Base-by-base conservation (phyloP, 92 coral and sea anemone species). In the Zoanthus solanderi region DNA sequence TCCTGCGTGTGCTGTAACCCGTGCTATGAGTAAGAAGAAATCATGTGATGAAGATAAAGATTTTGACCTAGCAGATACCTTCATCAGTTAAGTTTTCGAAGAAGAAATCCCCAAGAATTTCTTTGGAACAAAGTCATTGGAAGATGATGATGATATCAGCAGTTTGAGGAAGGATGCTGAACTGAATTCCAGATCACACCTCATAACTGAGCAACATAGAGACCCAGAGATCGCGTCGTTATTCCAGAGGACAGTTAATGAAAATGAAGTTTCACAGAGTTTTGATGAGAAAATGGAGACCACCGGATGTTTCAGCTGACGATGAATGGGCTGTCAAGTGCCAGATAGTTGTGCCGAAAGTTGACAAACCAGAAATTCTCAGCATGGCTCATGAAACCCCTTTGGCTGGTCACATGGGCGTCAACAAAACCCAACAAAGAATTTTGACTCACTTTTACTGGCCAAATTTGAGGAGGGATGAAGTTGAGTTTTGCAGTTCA, bases 401-500 rank as follows among this genome's bases (percentile, higher is more conserved):
- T 23, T 48, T 91, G 32, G 83, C 94, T 72, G 92, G 94, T 14
- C 94, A 91, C 77, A 53, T 91, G 81, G 92, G 94, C 16, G 73
- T 79, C 17, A 91, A 73, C 79, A 91, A 91, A 63, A 89, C 96
- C 18, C 61, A 60, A 4, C 92, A 88, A 16, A 87, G 88, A 71
- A 91, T 91, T 6, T 50, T 69, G 57, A 60, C 42, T 9, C 88
- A 89, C 34, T 92, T 90, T 58, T 87, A 90, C 50, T 92, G 95
- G 95, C 93, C 92, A 42, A 61, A 54, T 15, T 54, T 90, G 60
- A 82, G 47, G 45, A 87, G 78, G 77, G 84, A 92, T 78, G 78
- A 90, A 30, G 90, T 80, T n/a, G 91, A 82, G 57, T 87, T 80
- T 78, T 87, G 95, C 56, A 76, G 75, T 48, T 65, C 89, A 31